phyloP scores from a whole-genome alignment of 1,140 invertebrate genomes.

The Hydropsyche tenuis region DNA sequence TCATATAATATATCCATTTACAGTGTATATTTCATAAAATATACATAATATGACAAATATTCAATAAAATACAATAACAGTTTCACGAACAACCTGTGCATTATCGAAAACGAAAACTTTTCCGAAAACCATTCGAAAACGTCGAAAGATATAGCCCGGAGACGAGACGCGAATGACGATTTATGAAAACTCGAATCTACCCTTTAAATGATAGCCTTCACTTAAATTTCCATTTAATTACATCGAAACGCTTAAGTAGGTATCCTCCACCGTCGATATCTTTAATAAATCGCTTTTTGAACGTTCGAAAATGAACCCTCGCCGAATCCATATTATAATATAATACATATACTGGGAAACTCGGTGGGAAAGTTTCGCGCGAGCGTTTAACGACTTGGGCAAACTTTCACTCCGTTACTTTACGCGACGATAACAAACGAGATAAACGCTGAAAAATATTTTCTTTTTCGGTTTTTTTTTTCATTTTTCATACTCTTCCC shows the following conservation, averaged over 20 bases:
- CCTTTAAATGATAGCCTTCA: background rate
- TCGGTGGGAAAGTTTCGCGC: conserved; percentile 6
- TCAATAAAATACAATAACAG: too few relatives aligned
- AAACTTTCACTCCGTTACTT: conserved; percentile 19
- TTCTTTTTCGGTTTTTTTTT: too few relatives aligned
- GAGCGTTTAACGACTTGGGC: conserved; percentile 11
- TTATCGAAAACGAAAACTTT: too few relatives aligned
- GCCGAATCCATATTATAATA: too few relatives aligned
- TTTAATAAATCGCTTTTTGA: conserved; percentile 29
- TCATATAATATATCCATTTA: too few relatives aligned
- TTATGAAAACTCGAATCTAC: background rate
- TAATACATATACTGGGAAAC: too few relatives aligned
- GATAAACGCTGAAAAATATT: conserved; percentile 6
- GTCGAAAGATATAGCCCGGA: too few relatives aligned
- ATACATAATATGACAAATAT: too few relatives aligned
- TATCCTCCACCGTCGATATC: background rate
- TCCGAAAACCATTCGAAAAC: too few relatives aligned
- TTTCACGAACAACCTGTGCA: too few relatives aligned
- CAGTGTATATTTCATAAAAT: too few relatives aligned
- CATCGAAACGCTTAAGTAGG: conserved; percentile 9
- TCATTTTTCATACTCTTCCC: too few relatives aligned
- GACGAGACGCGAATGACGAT: background rate
- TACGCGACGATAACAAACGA: conserved; percentile 13
- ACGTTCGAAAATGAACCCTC: conserved; percentile 17
- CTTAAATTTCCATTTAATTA: conserved; percentile 18